Evolutionary conservation across 2,888 invertebrate species (phyloP), one percentile per base, ranked within the genome.

Genomic region (Acanthosepion esculentum): DNA sequence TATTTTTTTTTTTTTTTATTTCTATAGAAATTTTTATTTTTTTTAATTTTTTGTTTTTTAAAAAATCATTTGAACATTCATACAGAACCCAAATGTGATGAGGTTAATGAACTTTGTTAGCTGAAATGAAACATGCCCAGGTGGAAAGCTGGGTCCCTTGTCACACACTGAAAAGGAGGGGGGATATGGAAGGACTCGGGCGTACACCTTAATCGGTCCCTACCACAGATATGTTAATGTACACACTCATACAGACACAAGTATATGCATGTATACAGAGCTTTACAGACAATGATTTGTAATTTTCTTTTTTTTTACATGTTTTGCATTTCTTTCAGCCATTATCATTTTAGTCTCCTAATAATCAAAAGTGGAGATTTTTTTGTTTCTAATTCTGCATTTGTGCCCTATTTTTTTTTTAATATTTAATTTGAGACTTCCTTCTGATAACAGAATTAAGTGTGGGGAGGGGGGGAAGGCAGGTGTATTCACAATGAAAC

Each of bases 161-260:
- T 78, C 78, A 78, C 78, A 78, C 78, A 78, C 78, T 78, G 78
- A 78, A 78, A 33, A 78, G 78, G n/a, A 78, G n/a, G n/a, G 78
- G 33, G 33, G 33, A 78, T 6, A n/a, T n/a, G 78, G 78, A n/a
- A n/a, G 78, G 78, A 78, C 78, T 78, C 33, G 18, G 78, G n/a
- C 33, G 33, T n/a, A n/a, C n/a, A 78, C 78, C 78, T 78, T 78
- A n/a, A 78, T 12, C 78, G 18, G 78, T 78, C 78, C 78, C 78
- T 78, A n/a, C 78, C 78, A 78, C n/a, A 78, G 78, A 78, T 78
- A 78, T 78, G 78, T 78, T n/a, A 78, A n/a, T 78, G 78, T n/a
- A 78, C 78, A 78, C 78, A 78, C n/a, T 78, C 78, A 78, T 78
- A 78, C 78, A n/a, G 15, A 78, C 33, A 33, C 33, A 78, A 7